A percentile compares a stretch with the other conserved stretches of the same genome.
Conservation (phyloP, 2,113 vertebrate genomes). For the Manacus vitellinus region DNA sequence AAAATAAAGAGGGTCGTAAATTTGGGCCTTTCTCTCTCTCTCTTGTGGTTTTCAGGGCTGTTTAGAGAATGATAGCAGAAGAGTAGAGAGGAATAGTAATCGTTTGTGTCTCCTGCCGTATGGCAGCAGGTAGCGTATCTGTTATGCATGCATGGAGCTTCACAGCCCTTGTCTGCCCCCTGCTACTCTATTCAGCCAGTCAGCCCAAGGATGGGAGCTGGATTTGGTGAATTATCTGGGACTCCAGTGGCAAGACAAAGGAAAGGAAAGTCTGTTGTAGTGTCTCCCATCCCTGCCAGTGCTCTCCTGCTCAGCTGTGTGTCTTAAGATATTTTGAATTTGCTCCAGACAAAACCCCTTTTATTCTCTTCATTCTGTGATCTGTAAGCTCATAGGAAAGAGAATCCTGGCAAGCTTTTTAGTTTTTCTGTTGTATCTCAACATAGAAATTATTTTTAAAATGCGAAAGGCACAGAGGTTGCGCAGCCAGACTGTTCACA, state of each 20-base stretch:
- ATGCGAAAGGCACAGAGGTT: background rate
- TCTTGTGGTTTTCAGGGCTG: background rate
- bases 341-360: slow-evolving; percentile 39
- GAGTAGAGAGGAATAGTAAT: background rate
- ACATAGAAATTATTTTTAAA: slow-evolving; percentile 50
- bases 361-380: slow-evolving; percentile 13
- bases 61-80: background rate
- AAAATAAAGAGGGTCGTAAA: background rate
- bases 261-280: slow-evolving; percentile 34
- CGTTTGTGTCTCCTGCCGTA: background rate
- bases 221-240: slow-evolving; percentile 37
- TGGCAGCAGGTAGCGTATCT: slow-evolving; percentile 38
- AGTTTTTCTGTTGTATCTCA: slow-evolving; percentile 22
- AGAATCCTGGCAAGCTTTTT: slow-evolving; percentile 13
- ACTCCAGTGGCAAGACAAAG: slow-evolving; percentile 25
- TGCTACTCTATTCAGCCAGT: slow-evolving; percentile 44
- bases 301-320: background rate
- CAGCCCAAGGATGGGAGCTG: slow-evolving; percentile 17
- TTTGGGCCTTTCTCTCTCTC: background rate
- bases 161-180: slow-evolving; percentile 41
- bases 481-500: slow-evolving; percentile 22
- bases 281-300: background rate
- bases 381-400: background rate
- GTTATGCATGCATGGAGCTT: slow-evolving; percentile 32
- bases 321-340: slow-evolving; percentile 41